Evolutionary conservation across 2,888 invertebrate species (phyloP), one percentile per base, ranked within the genome.

Genomic region (Clanis bilineata): DNA sequence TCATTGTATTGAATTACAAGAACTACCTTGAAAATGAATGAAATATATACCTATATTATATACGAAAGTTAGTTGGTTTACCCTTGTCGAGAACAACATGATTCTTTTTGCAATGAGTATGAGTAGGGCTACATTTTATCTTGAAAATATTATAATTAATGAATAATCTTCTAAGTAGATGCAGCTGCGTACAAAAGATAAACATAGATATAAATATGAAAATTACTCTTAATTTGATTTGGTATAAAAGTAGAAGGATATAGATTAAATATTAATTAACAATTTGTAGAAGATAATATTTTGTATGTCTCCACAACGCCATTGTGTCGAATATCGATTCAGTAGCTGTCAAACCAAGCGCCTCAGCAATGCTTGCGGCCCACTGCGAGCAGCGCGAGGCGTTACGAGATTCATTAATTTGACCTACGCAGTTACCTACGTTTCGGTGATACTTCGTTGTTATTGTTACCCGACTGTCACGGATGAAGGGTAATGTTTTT

Each of bases 291-390:
- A 18, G 44, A 44, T 58, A 44, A 10, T 55, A 57, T 57, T 60
- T 39, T 51, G 36, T 38, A 47, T 25, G 57, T 57, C 23, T 25
- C 39, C 28, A 10, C 21, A 36, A n/a, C 41, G 21, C 51, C 47
- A 51, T 57, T 60, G 36, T 38, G 32, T 38, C 43, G 57, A 58
- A 25, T 38, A 23, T 38, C 43, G 57, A 58, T 61, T 18, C 61
- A 54, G 61, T 61, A 61, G 61, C 61, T 32, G 44, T 57, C 57
- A 57, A 57, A 44, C 41, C 44, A 61, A 61, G 54, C 61, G 57
- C 60, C 57, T 51, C 32, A 10, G 5, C 43, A 56, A 54, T 3
- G 44, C 18, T 32, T 12, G 54, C 23, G 38, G 12, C 58, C 28
- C 61, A 61, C 25, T 23, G 21, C 15, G n/a, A n/a, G 9, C 15